phyloP scores from a whole-genome alignment of 2,888 invertebrate genomes.

The Acholoe squamosa region DNA sequence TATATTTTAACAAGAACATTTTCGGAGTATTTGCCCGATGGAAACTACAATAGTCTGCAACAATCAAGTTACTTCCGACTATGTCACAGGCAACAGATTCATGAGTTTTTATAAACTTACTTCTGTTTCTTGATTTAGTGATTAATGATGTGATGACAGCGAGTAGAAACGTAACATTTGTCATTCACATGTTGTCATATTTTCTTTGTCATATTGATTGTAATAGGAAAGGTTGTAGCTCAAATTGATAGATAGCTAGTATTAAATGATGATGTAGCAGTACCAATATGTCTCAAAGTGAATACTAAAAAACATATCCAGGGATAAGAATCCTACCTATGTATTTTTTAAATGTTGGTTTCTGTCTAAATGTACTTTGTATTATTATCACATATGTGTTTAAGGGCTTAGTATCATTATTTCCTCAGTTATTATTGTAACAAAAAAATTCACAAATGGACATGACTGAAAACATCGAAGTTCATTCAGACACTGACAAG shows the following conservation, averaged over 20 bases:
- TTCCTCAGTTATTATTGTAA: background rate
- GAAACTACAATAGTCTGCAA: too few species aligned
- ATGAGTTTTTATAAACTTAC: background rate
- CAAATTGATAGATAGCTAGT: background rate
- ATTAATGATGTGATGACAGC: background rate
- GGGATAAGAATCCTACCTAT: background rate
- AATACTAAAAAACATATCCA: slow-evolving; percentile 3
- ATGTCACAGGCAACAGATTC: background rate
- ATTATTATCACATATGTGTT: slow-evolving; percentile 9
- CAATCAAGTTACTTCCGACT: too few species aligned
- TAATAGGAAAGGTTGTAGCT: background rate
- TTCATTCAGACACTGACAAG: background rate
- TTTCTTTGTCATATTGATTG: background rate
- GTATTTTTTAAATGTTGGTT: background rate
- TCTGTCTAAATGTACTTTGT: background rate
- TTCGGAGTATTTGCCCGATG: too few species aligned
- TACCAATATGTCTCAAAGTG: background rate
- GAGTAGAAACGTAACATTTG: background rate
- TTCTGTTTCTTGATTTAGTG: slow-evolving; percentile 10
- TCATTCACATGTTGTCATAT: background rate
- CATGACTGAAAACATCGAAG: background rate
- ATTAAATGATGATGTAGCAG: background rate
- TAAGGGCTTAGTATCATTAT: background rate
- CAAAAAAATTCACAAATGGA: background rate
- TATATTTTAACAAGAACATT: too few species aligned